Evolutionary conservation across 2,888 invertebrate genomes (phyloP).

Genomic region (Erebia aethiops): DNA sequence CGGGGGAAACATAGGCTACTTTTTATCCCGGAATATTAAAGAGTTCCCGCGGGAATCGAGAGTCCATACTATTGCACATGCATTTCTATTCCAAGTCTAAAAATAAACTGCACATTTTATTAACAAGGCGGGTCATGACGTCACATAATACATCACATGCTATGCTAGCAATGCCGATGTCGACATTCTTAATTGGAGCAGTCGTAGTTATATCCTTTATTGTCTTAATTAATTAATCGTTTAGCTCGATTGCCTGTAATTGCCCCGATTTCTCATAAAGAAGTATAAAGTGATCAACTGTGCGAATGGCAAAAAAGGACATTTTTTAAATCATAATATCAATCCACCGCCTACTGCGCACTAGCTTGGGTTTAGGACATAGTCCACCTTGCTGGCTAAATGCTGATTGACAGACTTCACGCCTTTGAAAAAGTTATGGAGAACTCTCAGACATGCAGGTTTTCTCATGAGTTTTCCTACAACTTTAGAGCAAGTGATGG

Average conservation of each 20-base stretch:
- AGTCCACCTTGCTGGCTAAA: no score
- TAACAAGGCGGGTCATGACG: slow-evolving; percentile 33
- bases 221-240: slow-evolving; percentile 44
- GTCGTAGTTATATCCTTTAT: slow-evolving; percentile 41
- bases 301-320: neutral
- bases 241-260: slow-evolving; percentile 37
- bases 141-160: slow-evolving; percentile 30
- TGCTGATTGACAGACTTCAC: no score
- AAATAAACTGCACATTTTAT: slow-evolving; percentile 22
- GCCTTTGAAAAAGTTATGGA: no score
- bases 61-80: neutral
- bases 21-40: no score
- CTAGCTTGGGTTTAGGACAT: no score
- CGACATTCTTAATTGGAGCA: slow-evolving; percentile 40
- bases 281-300: neutral
- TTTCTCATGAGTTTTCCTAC: no score
- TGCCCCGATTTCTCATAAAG: slow-evolving; percentile 31
- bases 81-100: neutral
- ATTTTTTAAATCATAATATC: neutral
- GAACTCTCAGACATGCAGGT: no score
- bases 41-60: no score
- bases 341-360: no score
- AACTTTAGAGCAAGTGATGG: no score
- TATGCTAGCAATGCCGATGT: slow-evolving; percentile 31
- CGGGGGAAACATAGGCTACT: no score